Percentiles rank a stretch among this genome's conserved stretches.
phyloP scores from a whole-genome alignment of 2,113 vertebrate genomes.

The Hyperopisus bebe region DNA sequence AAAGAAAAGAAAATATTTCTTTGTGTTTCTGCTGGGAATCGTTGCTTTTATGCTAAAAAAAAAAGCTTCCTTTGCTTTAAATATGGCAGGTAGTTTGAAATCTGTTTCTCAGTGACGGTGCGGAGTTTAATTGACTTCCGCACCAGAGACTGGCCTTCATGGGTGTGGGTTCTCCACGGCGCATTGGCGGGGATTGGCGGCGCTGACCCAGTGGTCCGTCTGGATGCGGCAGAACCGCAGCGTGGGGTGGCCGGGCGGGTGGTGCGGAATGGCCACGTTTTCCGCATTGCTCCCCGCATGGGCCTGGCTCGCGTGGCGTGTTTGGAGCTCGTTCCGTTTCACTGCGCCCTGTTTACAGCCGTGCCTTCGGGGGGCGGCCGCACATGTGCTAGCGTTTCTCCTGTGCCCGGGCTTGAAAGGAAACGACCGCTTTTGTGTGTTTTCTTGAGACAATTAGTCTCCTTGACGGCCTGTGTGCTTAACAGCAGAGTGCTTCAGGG shows the following conservation, averaged over 20 bases:
- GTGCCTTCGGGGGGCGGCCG: background rate
- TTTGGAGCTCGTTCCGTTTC: constrained; percentile 1
- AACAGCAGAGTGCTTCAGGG: background rate
- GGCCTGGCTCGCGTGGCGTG: background rate
- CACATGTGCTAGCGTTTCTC: constrained; percentile 15
- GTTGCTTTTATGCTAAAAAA: background rate
- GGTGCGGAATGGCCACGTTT: background rate
- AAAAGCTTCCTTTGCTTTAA: background rate
- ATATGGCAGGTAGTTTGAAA: background rate
- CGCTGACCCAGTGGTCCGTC: background rate
- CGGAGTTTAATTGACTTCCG: background rate
- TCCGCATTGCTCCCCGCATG: constrained; percentile 3
- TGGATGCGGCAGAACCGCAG: background rate
- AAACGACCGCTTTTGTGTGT: background rate
- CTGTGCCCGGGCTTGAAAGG: background rate
- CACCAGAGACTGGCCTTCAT: background rate
- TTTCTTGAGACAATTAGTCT: background rate
- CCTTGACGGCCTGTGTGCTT: background rate
- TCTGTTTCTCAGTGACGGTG: background rate
- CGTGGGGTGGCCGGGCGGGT: background rate
- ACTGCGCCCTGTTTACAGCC: constrained; percentile 17
- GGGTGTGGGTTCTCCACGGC: background rate
- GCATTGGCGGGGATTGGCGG: background rate
- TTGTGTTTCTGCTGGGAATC: background rate
- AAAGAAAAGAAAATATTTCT: background rate